Evolutionary conservation across 2,113 vertebrate genomes (phyloP).

Genomic region (Poeciliopsis turrubarensis): DNA sequence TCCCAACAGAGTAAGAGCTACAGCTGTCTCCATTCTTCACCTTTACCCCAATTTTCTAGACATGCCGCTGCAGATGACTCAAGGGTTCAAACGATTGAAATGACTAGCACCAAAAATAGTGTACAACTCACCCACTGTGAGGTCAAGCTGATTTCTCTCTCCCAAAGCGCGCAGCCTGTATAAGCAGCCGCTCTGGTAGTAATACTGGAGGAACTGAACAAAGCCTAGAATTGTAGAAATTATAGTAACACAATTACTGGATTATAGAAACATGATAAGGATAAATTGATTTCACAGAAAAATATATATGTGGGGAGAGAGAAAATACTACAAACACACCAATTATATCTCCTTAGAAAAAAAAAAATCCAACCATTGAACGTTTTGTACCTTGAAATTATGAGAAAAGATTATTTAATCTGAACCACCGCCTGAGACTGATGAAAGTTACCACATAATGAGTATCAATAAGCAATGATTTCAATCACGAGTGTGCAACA

Average conservation of each 20-base stretch:
- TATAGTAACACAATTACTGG: not conserved
- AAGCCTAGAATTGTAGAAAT: conserved; percentile 80
- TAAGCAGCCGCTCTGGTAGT: conserved; percentile 97
- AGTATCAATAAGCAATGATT: not conserved
- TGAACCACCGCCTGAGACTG: not conserved
- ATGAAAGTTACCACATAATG: no score
- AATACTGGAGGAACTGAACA: conserved; percentile 97
- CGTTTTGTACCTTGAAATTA: not conserved
- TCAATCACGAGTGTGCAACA: not conserved
- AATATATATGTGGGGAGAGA: not conserved
- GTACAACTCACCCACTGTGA: conserved; percentile 91
- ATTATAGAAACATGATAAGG: not conserved
- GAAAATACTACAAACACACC: not conserved
- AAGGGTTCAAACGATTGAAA: conserved; percentile 54
- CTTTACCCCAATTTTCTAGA: conserved; percentile 53
- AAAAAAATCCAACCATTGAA: not conserved
- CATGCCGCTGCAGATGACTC: conserved; percentile 43
- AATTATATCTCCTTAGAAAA: not conserved
- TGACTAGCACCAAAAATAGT: conserved; percentile 54
- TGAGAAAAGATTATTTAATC: not conserved
- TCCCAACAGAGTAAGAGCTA: conserved; percentile 8
- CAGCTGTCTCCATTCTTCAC: conserved; percentile 39
- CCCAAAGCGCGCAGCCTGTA: conserved; percentile 93
- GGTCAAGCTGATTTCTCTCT: conserved; percentile 94
- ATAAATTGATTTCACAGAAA: not conserved